Evolutionary conservation across 2,113 vertebrate genomes (phyloP).

Genomic region (Fulica atra): DNA sequence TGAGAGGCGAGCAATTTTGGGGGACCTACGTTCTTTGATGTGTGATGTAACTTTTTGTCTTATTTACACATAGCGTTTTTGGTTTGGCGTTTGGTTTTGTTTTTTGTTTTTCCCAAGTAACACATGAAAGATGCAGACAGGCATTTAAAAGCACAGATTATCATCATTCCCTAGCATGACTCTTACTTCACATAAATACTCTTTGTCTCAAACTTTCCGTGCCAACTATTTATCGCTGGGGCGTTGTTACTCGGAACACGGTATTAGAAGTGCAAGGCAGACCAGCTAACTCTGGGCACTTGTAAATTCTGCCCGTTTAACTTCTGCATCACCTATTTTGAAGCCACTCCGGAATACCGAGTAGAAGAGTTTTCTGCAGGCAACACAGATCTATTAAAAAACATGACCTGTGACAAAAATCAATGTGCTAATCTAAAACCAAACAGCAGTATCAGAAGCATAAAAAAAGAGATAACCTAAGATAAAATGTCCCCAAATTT

Average conservation of each 20-base stretch:
- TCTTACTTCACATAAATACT: not conserved
- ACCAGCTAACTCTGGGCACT: not conserved
- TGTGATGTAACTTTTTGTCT: not conserved
- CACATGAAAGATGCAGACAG: not conserved
- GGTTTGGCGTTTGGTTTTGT: no score
- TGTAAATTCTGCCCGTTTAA: constrained; percentile 60
- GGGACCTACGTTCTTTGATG: not conserved
- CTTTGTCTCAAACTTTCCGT: not conserved
- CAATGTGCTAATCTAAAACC: constrained; percentile 78
- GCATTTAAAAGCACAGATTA: not conserved
- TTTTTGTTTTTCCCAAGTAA: not conserved
- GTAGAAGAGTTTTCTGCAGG: constrained; percentile 57
- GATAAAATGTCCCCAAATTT: constrained; percentile 64
- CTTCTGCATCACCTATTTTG: constrained; percentile 36
- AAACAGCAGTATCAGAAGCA: constrained; percentile 76
- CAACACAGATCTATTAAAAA: constrained; percentile 76
- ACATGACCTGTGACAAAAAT: constrained; percentile 81
- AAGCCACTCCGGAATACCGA: constrained; percentile 30
- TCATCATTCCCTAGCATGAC: not conserved
- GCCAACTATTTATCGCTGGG: not conserved
- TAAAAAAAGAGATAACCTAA: constrained; percentile 69
- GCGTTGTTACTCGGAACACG: not conserved
- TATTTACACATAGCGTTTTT: not conserved
- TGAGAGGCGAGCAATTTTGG: not conserved
- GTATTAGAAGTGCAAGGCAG: not conserved